phyloP scores from a whole-genome alignment of 1,140 invertebrate genomes.

The Coenobita brevimanus region DNA sequence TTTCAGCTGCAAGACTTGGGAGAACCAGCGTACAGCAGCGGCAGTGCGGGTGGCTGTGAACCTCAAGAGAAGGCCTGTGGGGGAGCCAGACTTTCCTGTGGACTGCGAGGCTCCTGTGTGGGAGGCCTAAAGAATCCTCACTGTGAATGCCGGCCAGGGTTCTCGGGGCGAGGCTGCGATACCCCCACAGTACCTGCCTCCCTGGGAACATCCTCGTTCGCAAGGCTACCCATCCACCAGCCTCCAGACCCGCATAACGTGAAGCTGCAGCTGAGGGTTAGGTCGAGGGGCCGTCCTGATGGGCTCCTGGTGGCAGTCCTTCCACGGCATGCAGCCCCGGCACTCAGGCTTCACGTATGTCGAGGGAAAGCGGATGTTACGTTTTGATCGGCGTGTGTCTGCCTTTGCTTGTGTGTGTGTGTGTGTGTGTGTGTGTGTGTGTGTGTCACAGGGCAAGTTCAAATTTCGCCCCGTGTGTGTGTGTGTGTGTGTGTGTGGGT shows the following conservation, averaged over 20 bases:
- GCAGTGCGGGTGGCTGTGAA: not conserved
- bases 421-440: too few relatives aligned
- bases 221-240: not conserved
- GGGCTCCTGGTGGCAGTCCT: slow-evolving; percentile 23
- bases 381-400: not conserved
- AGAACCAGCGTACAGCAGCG: slow-evolving; percentile 44
- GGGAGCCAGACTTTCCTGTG: not conserved
- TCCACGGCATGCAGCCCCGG: not conserved
- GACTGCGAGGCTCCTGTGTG: slow-evolving; percentile 21
- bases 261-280: slow-evolving; percentile 31
- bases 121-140: slow-evolving; percentile 26
- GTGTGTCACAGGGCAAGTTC: too few relatives aligned
- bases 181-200: slow-evolving; percentile 29
- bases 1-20: slow-evolving; percentile 45
- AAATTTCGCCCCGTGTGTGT: too few relatives aligned
- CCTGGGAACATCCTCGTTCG: slow-evolving; percentile 14
- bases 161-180: slow-evolving; percentile 24
- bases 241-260: slow-evolving; percentile 18
- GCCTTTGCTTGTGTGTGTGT: too few relatives aligned
- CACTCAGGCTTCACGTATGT: slow-evolving; percentile 17
- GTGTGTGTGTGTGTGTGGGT: too few relatives aligned
- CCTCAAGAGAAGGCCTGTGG: slow-evolving; percentile 32
- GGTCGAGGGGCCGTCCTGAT: slow-evolving; percentile 20
- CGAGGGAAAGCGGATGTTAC: not conserved
- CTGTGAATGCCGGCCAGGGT: slow-evolving; percentile 38